Evolutionary conservation across 2,113 vertebrate species (phyloP).

Genomic region (Pluvialis apricaria): DNA sequence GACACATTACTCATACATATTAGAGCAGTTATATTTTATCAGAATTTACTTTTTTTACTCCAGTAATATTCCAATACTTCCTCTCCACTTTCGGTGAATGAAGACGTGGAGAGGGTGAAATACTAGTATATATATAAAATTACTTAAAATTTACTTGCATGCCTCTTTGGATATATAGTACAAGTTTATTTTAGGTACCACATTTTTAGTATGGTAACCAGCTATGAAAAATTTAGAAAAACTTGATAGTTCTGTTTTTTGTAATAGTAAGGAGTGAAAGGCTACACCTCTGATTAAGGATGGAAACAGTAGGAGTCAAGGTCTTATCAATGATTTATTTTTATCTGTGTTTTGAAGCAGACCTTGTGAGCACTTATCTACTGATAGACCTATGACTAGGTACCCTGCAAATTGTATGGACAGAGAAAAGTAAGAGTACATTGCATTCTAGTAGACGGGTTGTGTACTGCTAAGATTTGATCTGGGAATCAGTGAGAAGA

Average conservation of each 20-base stretch:
- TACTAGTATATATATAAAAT: not conserved
- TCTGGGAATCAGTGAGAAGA: not conserved
- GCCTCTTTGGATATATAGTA: not conserved
- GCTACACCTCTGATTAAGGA: not conserved
- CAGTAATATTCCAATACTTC: not conserved
- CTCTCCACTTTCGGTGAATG: not conserved
- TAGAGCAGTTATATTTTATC: not conserved
- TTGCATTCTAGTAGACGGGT: not conserved
- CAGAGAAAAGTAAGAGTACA: not conserved
- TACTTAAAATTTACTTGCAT: not conserved
- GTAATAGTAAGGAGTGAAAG: not conserved
- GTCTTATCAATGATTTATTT: not conserved
- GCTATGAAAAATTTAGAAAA: not conserved
- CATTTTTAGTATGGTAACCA: not conserved
- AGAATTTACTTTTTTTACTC: not conserved
- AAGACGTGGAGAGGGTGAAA: not conserved
- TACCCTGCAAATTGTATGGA: too few relatives aligned
- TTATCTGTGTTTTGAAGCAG: not conserved
- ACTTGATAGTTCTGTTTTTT: not conserved
- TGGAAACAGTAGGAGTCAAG: not conserved
- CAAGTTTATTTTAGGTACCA: not conserved
- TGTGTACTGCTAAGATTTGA: not conserved
- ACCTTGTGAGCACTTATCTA: not conserved
- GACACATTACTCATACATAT: not conserved
- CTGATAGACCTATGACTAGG: not conserved